A percentile compares a stretch with the other conserved stretches of the same genome.
Conservation (phyloP, 2,888 invertebrate species). For the Trachelus tabidus region DNA sequence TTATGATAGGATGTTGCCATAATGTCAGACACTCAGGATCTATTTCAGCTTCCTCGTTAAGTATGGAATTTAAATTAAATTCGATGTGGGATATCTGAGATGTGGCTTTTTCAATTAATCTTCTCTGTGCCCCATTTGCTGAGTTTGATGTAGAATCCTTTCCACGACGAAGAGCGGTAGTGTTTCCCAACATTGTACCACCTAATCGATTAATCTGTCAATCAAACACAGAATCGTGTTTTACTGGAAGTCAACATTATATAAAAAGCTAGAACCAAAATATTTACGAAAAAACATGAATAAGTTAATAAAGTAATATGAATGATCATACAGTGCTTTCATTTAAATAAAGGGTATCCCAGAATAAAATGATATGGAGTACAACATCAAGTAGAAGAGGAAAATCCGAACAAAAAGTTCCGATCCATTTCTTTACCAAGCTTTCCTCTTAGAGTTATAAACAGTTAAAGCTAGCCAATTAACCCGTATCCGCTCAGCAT, state of each 20-base stretch:
- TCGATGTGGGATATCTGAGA: constrained; percentile 7
- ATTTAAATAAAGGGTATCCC: not conserved
- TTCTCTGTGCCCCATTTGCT: constrained; percentile 46
- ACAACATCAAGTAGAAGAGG: too few species aligned
- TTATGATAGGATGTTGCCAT: constrained; percentile 61
- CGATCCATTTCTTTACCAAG: too few species aligned
- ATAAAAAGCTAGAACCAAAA: not conserved
- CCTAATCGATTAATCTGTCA: constrained; percentile 53
- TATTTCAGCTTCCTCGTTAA: constrained; percentile 34
- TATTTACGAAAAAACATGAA: not conserved
- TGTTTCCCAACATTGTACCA: constrained; percentile 53
- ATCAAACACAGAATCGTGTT: constrained; percentile 18
- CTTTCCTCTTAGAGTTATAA: too few species aligned
- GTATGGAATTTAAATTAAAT: constrained; percentile 8
- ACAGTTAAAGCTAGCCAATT: too few species aligned
- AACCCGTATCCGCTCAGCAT: too few species aligned
- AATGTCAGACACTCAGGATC: constrained; percentile 59
- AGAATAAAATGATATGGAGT: too few species aligned
- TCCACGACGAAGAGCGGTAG: constrained; percentile 51
- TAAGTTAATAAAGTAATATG: not conserved
- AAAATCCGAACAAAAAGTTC: too few species aligned
- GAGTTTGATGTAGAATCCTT: constrained; percentile 46
- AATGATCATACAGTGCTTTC: not conserved
- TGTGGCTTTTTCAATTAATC: constrained; percentile 19
- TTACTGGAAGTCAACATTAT: not conserved